Evolutionary conservation across 2,113 vertebrate species (phyloP), one percentile per base, ranked within the genome.

Genomic region (Rhipidura dahli): DNA sequence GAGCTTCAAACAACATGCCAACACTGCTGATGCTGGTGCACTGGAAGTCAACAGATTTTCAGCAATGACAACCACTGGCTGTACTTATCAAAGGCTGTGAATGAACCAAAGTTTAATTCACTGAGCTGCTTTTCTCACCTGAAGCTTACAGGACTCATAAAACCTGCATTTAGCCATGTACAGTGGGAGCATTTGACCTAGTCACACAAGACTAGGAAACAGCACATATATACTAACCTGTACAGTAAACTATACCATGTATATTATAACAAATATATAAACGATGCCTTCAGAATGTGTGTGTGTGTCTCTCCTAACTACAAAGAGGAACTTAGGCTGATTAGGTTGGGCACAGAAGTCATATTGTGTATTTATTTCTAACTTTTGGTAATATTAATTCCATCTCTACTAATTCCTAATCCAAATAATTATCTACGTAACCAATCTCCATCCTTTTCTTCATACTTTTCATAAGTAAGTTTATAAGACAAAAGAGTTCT

Each of bases 1-100:
- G 63, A 94, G 85, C 88, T 40, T 60, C 35, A 86, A 92, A 83
- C 65, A 95, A 95, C 64, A 33, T 76, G 90, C 86, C 93, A 73
- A 24, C 60, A 40, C 54, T 87, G 84, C 73, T 89, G 80, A 82
- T 78, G 72, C 50, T 82, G 60, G 50, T 64, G 50, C 33, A 72
- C 44, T 81, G 42, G 16, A 77, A 93, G 31, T 50, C 71, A 89
- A 95, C 20, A 87, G 37, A 79, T 94, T 93, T 91, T 89, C 75
- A 92, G 90, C 79, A 68, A 44, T 33, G 61, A 75, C 63, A 90
- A 5, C 15, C 45, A 45, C 24, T 70, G 68, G 64, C 23, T 75
- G 61, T 49, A 76, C 26, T 87, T 83, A 63, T 72, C 77, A 80
- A 85, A 90, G 37, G 22, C n/a, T 81, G n/a, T n/a, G 81, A 91